phyloP scores from a whole-genome alignment of 2,888 invertebrate genomes.

The Oscheius sp. region DNA sequence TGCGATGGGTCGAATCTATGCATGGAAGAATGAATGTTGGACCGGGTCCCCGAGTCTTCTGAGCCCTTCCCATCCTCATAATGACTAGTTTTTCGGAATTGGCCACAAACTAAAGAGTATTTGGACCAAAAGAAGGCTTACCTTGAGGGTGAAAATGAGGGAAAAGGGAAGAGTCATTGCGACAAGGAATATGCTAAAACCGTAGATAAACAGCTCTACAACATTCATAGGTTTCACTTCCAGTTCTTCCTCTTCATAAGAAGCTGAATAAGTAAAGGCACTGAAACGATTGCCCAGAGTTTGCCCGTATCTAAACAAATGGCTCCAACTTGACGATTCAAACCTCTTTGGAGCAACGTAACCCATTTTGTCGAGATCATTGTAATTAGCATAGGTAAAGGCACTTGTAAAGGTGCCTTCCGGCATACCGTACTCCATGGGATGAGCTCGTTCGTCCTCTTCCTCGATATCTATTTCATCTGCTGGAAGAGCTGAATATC shows the following conservation, averaged over 20 bases:
- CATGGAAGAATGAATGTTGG: constrained; percentile 72
- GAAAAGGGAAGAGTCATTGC: constrained; percentile 65
- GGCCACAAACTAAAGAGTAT: constrained; percentile 61
- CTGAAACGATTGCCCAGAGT: constrained; percentile 37
- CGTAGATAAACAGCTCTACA: constrained; percentile 45
- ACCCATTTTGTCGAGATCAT: constrained; percentile 59
- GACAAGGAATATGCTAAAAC: constrained; percentile 53
- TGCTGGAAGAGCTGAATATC: constrained; percentile 44
- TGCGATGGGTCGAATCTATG: constrained; percentile 68
- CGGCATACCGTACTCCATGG: constrained; percentile 46
- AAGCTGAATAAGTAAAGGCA: constrained; percentile 47
- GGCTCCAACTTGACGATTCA: background rate
- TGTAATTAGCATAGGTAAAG: constrained; percentile 59
- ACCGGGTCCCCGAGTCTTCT: constrained; percentile 69
- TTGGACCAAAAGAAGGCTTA: constrained; percentile 20
- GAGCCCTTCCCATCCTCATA: constrained; percentile 66
- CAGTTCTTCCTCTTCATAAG: constrained; percentile 38
- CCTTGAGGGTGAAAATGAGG: constrained; percentile 63
- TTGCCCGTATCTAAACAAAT: constrained; percentile 38
- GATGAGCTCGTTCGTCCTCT: constrained; percentile 18
- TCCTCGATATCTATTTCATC: constrained; percentile 33
- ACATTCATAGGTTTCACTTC: constrained; percentile 38
- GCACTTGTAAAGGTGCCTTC: constrained; percentile 52
- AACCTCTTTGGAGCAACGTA: constrained; percentile 51
- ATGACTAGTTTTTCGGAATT: constrained; percentile 66